Conservation (phyloP, 2,888 invertebrate genomes). For the Melanophora roralis region DNA sequence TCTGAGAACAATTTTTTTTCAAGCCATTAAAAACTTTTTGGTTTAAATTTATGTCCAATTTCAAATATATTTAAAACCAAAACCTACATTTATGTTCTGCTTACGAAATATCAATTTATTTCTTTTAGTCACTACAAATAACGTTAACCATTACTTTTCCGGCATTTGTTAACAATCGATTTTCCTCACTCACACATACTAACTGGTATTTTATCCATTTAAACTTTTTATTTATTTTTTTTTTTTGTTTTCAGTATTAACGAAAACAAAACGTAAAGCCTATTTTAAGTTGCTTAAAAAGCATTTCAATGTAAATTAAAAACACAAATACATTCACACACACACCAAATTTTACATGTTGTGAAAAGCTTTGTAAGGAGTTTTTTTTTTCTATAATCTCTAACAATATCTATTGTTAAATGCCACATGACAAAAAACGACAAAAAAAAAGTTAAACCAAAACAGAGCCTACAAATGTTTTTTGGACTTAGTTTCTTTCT, state of each 20-base stretch:
- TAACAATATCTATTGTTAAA: conserved; percentile 30
- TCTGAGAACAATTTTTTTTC: too few relatives aligned
- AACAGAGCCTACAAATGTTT: conserved; percentile 52
- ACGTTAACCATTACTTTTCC: too few relatives aligned
- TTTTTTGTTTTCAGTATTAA: neutral
- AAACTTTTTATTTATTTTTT: neutral
- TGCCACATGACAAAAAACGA: conserved; percentile 33
- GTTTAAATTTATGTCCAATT: too few relatives aligned
- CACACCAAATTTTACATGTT: conserved; percentile 18
- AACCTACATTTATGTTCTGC: too few relatives aligned
- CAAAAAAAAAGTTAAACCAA: conserved; percentile 34
- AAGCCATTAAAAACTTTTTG: too few relatives aligned
- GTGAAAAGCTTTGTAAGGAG: neutral
- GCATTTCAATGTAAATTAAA: conserved; percentile 36
- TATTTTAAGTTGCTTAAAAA: conserved; percentile 47
- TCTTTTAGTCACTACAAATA: too few relatives aligned
- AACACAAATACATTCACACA: neutral
- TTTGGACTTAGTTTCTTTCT: neutral
- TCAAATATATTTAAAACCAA: too few relatives aligned
- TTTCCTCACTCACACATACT: neutral
- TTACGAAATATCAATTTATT: too few relatives aligned
- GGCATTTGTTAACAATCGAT: too few relatives aligned
- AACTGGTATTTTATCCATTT: neutral
- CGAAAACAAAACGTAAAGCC: conserved; percentile 26
- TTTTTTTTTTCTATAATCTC: neutral